Evolutionary conservation across 1,140 invertebrate genomes (phyloP), one percentile per base, ranked within the genome.

Genomic region (Adoxophyes honmai): DNA sequence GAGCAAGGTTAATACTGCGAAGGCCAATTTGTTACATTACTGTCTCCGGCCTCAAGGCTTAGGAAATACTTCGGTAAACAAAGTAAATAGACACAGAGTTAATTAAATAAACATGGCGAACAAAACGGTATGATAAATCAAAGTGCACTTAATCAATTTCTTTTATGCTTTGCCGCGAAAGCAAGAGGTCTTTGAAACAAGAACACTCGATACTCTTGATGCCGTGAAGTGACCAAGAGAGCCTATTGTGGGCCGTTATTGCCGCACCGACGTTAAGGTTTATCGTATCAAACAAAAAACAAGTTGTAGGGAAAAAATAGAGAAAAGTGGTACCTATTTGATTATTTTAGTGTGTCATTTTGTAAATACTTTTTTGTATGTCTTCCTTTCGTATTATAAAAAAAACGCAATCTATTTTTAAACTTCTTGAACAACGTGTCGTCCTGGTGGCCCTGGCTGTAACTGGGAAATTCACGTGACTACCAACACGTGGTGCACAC

Each of bases 201-300:
- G 44, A 44, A 5, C 54, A 28, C 33, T 34, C 21, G 48, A 36
- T 37, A 60, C 67, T 73, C 74, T 71, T 74, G 67, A 72, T 34
- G 15, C 15, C 13, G 44, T 51, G 66, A 74, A 69, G 74, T 66
- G 74, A 55, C 42, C 39, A 56, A 28, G 16, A 21, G 18, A 48
- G 18, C 11, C 18, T 48, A 16, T 48, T 21, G 42, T 21, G 42
- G 42, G 15, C 39, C 16, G 38, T 33, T 48, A 21, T 48, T 48
- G 42, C 18, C 42, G 16, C 39, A 16, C 16, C 21, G 21, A n/a
- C 11, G 42, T 21, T 48, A 48, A 48, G 16, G 42, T 16, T n/a
- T 48, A 48, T 48, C 16, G 21, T 28, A 28, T 28, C 21, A 6
- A 28, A 28, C 2, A 28, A 28, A 3, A 3, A 28, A 28, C 21